phyloP scores from a whole-genome alignment of 2,797 vertebrate species.

The Lemur catta region DNA sequence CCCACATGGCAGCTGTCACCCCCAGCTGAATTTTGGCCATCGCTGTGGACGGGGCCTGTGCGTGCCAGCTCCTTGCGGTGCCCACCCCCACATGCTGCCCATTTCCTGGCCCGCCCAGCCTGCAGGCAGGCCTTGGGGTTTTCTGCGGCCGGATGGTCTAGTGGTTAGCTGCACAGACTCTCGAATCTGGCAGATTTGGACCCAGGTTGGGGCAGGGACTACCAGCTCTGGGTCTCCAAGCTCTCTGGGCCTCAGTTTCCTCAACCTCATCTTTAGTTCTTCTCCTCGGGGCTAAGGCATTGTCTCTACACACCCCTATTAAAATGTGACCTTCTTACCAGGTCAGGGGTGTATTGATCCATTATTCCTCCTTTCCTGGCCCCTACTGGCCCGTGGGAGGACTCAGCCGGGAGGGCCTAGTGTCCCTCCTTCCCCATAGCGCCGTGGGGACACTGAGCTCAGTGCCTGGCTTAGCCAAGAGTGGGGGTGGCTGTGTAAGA shows the following conservation, averaged over 20 bases:
- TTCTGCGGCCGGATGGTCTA: not conserved
- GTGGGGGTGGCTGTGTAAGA: not conserved
- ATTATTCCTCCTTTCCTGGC: not conserved
- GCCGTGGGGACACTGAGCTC: not conserved
- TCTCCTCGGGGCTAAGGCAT: not conserved
- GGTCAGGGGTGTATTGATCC: not conserved
- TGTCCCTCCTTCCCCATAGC: not conserved
- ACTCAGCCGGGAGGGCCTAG: not conserved
- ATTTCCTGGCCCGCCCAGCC: not conserved
- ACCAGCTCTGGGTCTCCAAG: not conserved
- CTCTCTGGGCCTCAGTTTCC: not conserved
- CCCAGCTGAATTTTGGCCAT: not conserved
- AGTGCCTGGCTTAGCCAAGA: not conserved
- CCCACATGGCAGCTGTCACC: no score
- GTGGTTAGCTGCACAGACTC: no score
- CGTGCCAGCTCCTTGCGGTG: not conserved
- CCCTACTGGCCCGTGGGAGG: not conserved
- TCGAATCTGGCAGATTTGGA: not conserved
- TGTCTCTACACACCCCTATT: not conserved
- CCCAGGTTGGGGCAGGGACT: no score
- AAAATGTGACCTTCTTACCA: not conserved
- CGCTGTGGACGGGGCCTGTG: not conserved
- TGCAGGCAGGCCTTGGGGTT: rapidly evolving
- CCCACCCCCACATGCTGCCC: rapidly evolving
- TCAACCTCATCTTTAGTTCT: not conserved